Conservation (phyloP, 2,113 vertebrate species). For the Probosciger aterrimus region DNA sequence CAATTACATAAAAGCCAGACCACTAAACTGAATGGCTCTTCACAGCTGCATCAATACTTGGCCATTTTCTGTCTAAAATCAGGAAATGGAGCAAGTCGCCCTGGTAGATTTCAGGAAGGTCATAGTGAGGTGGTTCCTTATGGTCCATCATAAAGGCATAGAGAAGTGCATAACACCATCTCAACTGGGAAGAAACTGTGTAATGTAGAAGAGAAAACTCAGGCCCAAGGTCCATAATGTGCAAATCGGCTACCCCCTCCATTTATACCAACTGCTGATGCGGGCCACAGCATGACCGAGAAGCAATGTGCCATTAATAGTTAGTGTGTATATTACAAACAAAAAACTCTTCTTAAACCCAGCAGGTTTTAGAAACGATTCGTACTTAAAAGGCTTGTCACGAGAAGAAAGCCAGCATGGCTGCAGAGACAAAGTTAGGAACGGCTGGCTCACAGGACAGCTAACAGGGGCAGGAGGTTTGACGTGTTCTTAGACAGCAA, state of each 20-base stretch:
- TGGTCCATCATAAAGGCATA: not conserved
- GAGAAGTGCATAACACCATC: not conserved
- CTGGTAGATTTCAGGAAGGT: not conserved
- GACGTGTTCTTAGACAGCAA: constrained; percentile 31
- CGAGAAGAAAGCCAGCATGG: not conserved
- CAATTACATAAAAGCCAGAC: not conserved
- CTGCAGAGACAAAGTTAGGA: not conserved
- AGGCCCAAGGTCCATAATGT: not conserved
- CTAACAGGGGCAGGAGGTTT: not conserved
- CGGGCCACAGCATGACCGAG: not conserved
- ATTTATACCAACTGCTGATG: not conserved
- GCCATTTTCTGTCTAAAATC: not conserved
- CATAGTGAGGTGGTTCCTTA: not conserved
- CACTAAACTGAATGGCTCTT: not conserved
- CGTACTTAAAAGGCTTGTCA: not conserved
- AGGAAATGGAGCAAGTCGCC: not conserved
- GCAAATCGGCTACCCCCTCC: not conserved
- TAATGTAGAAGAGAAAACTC: not conserved
- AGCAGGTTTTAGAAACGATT: not conserved
- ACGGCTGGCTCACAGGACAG: not conserved
- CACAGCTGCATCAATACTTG: not conserved
- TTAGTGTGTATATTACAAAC: constrained; percentile 11
- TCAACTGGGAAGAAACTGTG: not conserved
- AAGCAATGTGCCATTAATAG: not conserved
- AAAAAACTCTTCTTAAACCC: not conserved